phyloP scores from a whole-genome alignment of 2,113 vertebrate species.

The Hippocampus guttulatus region DNA sequence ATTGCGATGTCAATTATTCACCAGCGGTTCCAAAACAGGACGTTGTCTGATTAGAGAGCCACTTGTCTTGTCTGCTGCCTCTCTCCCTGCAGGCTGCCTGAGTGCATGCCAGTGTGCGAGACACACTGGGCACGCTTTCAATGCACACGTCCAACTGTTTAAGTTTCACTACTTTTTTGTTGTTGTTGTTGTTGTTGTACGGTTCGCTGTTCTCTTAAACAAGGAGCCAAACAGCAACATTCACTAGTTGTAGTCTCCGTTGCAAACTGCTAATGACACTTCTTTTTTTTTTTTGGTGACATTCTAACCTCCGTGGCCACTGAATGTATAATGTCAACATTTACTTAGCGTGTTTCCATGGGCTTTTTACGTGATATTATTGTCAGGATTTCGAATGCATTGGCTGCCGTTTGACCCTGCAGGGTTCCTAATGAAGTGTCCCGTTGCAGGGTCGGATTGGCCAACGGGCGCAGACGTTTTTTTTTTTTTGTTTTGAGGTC shows the following conservation, averaged over 20 bases:
- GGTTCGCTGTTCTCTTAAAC: too few relatives aligned
- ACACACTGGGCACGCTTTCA: conserved; percentile 9
- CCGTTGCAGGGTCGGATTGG: not conserved
- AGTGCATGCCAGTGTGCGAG: conserved; percentile 42
- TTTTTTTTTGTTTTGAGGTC: not conserved
- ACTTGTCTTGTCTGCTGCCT: conserved; percentile 39
- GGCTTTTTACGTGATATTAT: too few relatives aligned
- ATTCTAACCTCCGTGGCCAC: too few relatives aligned
- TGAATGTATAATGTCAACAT: too few relatives aligned
- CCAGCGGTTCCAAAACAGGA: conserved; percentile 43
- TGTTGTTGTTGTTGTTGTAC: too few relatives aligned
- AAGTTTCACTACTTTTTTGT: not conserved
- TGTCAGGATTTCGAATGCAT: too few relatives aligned
- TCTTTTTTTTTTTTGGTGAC: too few relatives aligned
- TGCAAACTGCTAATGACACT: not conserved
- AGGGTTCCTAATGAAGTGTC: not conserved
- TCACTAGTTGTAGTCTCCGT: not conserved
- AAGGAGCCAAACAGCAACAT: too few relatives aligned
- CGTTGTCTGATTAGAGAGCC: conserved; percentile 60
- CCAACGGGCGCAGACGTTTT: not conserved
- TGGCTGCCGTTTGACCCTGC: too few relatives aligned
- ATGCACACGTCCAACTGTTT: not conserved
- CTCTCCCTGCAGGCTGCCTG: conserved; percentile 1
- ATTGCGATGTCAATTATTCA: conserved; percentile 69
- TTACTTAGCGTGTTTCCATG: too few relatives aligned